Evolutionary conservation across 2,113 vertebrate species (phyloP), one percentile per base, ranked within the genome.

Genomic region (Ophiodon elongatus): DNA sequence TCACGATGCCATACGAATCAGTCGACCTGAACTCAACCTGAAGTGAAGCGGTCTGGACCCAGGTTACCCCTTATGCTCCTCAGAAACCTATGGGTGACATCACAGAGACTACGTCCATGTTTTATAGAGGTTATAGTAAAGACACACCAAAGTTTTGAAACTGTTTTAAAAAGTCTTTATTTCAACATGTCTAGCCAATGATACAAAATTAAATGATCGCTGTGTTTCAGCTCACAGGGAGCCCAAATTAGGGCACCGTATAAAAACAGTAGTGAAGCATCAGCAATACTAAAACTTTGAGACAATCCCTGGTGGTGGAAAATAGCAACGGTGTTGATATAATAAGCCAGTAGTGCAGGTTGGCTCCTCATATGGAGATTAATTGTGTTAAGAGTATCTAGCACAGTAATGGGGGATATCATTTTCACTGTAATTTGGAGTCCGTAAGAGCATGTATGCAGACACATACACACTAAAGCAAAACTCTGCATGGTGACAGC

Each of bases 351-450:
- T 65, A 74, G 52, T 60, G 64, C 65, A 72, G 39, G 70, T 72
- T 50, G 54, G 67, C 60, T 76, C 65, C 66, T 85, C 84, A 89
- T 80, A 89, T 90, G 70, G 89, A 92, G 89, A 92, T 85, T 75
- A 88, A 92, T 85, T 86, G 79, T 87, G 66, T 88, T 88, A 83
- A 13, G 37, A 83, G 64, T 50, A 17, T 78, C 43, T 15, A 1
- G 70, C 35, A 2, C 69, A 64, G 62, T 89, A 87, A 87, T 47
- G 72, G 83, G 74, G 59, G 65, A 64, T 74, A 79, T 89, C 37
- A 68, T 87, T 86, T 86, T 52, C 85, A 71, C 69, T 9, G 19
- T 60, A 57, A 82, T 60, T 62, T 74, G 43, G 79, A 14, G n/a
- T 10, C 39, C 7, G 15, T 71, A 64, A 67, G 73, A 80, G 21